Conservation (phyloP, 2,113 vertebrate species). For the Clarias batrachus region DNA sequence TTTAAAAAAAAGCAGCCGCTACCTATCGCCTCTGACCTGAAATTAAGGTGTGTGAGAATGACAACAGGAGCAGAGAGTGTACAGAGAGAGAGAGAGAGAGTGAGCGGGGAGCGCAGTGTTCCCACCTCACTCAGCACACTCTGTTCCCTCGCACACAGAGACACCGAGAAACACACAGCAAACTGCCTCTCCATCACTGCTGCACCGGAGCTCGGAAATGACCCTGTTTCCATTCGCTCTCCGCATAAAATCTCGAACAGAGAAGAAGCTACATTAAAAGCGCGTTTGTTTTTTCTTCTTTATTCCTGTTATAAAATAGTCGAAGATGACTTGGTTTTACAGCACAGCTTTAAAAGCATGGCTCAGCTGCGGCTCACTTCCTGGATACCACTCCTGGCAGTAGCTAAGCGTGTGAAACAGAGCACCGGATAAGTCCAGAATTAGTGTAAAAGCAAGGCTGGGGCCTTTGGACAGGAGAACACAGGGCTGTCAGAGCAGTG, state of each 20-base stretch:
- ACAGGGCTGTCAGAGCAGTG: constrained; percentile 40
- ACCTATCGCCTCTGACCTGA: constrained; percentile 43
- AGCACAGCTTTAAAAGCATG: constrained; percentile 33
- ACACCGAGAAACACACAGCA: constrained; percentile 43
- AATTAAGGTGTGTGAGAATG: constrained; percentile 27
- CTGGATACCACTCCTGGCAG: constrained; percentile 32
- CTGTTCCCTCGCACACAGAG: constrained; percentile 42
- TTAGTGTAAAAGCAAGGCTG: constrained; percentile 43
- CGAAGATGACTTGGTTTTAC: constrained; percentile 36
- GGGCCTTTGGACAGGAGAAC: constrained; percentile 44
- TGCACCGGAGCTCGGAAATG: constrained; percentile 30
- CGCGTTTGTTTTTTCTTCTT: background rate
- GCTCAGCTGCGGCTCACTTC: constrained; percentile 25
- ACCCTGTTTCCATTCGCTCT: constrained; percentile 19
- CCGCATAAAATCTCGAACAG: constrained; percentile 24
- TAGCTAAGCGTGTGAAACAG: constrained; percentile 43
- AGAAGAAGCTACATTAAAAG: constrained; percentile 30
- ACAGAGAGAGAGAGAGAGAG: constrained; percentile 2
- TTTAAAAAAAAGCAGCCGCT: constrained; percentile 8
- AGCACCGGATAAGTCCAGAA: constrained; percentile 43
- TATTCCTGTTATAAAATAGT: constrained; percentile 17
- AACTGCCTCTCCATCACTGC: constrained; percentile 31
- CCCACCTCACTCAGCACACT: constrained; percentile 46
- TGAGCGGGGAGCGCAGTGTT: constrained; percentile 21
- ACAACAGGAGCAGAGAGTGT: constrained; percentile 39